Evolutionary conservation across 2,113 vertebrate species (phyloP).

Genomic region (Nerophis ophidion): DNA sequence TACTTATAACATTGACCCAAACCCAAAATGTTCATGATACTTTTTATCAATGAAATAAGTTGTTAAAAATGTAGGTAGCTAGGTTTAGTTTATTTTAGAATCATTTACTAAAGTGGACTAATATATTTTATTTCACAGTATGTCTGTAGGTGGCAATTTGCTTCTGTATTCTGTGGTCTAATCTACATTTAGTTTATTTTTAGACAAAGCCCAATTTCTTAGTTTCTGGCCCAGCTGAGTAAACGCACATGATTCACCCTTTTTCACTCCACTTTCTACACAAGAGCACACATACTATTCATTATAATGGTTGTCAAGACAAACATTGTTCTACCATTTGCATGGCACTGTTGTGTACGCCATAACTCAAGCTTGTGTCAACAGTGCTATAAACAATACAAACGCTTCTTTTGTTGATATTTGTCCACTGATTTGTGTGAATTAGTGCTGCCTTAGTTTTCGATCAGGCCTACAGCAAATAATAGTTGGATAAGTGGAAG

Average conservation of each 20-base stretch:
- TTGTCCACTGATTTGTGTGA: constrained; percentile 30
- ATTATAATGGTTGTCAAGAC: constrained; percentile 7
- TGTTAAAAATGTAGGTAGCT: too few species aligned
- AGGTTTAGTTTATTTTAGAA: too few species aligned
- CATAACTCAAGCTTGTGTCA: constrained; percentile 16
- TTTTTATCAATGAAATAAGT: neutral
- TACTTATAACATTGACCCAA: constrained; percentile 11
- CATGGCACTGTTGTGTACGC: constrained; percentile 17
- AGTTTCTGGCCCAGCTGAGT: neutral
- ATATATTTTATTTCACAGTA: neutral
- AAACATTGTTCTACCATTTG: constrained; percentile 17
- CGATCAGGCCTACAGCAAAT: constrained; percentile 21
- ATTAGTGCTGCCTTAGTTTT: constrained; percentile 36
- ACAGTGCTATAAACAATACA: neutral
- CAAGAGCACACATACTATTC: constrained; percentile 2
- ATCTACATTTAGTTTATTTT: neutral
- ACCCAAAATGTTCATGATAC: neutral
- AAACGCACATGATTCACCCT: constrained; percentile 5
- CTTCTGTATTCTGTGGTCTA: neutral
- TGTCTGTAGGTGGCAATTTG: neutral
- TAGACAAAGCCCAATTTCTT: neutral
- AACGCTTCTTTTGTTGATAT: constrained; percentile 40
- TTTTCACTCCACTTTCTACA: constrained; percentile 2
- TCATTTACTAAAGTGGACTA: too few species aligned
- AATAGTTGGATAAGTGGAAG: constrained; percentile 10